Evolutionary conservation across 2,797 vertebrate genomes (phyloP).

Genomic region (Ctenochaetus hawaiiensis): DNA sequence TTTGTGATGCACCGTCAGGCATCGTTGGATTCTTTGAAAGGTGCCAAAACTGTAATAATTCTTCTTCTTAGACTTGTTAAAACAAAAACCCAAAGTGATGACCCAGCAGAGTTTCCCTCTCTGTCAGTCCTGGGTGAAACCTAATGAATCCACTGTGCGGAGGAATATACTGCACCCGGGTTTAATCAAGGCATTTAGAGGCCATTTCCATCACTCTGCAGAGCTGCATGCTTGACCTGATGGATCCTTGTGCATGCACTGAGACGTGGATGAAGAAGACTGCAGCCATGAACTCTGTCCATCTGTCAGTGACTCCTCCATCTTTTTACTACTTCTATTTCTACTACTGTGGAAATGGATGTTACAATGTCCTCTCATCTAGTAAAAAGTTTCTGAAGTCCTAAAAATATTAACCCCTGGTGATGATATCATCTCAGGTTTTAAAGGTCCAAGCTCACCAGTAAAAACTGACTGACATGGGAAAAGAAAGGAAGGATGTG

Average conservation of each 20-base stretch:
- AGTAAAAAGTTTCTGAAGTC: too few relatives aligned
- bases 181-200: constrained; percentile 66
- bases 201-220: constrained; percentile 33
- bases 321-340: too few relatives aligned
- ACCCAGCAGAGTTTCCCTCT: constrained; percentile 1
- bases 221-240: constrained; percentile 43
- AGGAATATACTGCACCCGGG: constrained; percentile 35
- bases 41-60: too few relatives aligned
- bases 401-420: too few relatives aligned
- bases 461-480: too few relatives aligned
- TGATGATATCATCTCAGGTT: too few relatives aligned
- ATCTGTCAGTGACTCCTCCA: too few relatives aligned
- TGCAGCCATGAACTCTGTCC: background rate
- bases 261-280: constrained; percentile 8
- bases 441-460: too few relatives aligned
- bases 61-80: background rate
- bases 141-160: constrained; percentile 9
- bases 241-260: constrained; percentile 27
- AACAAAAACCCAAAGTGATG: background rate
- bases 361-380: too few relatives aligned
- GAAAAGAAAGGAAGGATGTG: background rate
- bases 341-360: too few relatives aligned
- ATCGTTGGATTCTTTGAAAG: too few relatives aligned
- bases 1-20: too few relatives aligned
- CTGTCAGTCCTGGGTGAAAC: constrained; percentile 34